Conservation (phyloP, 2,797 vertebrate species). For the Synanceia verrucosa region DNA sequence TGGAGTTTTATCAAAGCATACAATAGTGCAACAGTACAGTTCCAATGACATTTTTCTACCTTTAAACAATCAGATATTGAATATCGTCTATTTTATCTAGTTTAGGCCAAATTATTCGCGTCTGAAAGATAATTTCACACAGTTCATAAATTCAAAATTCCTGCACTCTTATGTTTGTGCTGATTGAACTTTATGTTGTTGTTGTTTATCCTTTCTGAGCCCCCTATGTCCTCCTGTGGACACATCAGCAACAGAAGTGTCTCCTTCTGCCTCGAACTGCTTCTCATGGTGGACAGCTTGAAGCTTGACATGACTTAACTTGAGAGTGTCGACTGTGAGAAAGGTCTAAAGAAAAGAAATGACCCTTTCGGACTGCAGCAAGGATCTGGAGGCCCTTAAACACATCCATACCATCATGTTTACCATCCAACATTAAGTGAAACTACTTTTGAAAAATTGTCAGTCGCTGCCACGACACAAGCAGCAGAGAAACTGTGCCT, state of each 20-base stretch:
- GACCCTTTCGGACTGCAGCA: neutral
- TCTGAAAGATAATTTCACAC: too few relatives aligned
- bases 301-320: neutral
- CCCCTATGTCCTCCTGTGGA: too few relatives aligned
- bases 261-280: neutral
- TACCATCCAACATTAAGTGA: neutral
- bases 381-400: neutral
- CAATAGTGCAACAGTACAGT: neutral
- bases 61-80: neutral
- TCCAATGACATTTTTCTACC: neutral
- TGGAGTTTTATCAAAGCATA: neutral
- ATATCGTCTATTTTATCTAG: too few relatives aligned
- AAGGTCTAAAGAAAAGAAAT: neutral
- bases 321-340: neutral
- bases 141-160: too few relatives aligned
- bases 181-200: too few relatives aligned
- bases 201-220: too few relatives aligned
- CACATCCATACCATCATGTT: neutral
- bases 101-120: too few relatives aligned
- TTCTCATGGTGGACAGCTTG: neutral
- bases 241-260: too few relatives aligned
- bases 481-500: neutral
- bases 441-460: neutral
- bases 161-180: too few relatives aligned
- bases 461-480: neutral